Percentiles rank a stretch among this genome's conserved stretches.
Conservation (phyloP, 1,140 invertebrate genomes). For the Drosophila hydei region DNA sequence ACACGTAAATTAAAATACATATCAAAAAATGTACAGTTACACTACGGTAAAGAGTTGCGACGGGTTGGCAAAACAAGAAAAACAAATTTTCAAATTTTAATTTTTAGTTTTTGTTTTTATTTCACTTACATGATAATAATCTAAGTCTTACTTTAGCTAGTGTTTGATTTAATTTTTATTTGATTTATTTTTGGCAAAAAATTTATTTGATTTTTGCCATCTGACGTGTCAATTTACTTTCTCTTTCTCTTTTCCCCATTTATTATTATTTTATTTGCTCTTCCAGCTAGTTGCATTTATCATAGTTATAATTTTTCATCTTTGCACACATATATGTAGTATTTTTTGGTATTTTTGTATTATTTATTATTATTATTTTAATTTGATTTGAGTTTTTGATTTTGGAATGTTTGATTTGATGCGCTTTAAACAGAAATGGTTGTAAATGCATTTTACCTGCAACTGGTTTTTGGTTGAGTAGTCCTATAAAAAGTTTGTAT, state of each 20-base stretch:
- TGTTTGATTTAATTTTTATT: slow-evolving; percentile 20
- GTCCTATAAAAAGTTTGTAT: slow-evolving; percentile 31
- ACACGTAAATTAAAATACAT: slow-evolving; percentile 54
- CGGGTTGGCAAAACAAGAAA: not conserved
- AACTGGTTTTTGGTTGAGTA: slow-evolving; percentile 33
- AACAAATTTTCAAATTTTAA: not conserved
- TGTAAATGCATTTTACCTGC: slow-evolving; percentile 76
- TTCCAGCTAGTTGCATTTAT: slow-evolving; percentile 6
- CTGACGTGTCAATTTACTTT: slow-evolving; percentile 26
- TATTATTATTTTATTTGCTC: not conserved
- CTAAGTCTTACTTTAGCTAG: slow-evolving; percentile 7
- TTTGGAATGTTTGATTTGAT: slow-evolving; percentile 43
- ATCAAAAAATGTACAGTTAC: slow-evolving; percentile 43
- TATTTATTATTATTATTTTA: slow-evolving; percentile 31
- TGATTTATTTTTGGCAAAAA: not conserved
- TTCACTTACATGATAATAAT: slow-evolving; percentile 13
- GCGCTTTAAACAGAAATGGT: slow-evolving; percentile 47
- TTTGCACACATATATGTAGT: slow-evolving; percentile 38
- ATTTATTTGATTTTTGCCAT: slow-evolving; percentile 11
- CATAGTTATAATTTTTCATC: slow-evolving; percentile 43
- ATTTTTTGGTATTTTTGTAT: slow-evolving; percentile 39
- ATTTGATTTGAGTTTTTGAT: slow-evolving; percentile 73
- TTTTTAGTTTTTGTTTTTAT: not conserved
- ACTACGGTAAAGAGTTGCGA: slow-evolving; percentile 8
- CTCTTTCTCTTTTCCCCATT: no score